These are phyloP conservation scores for Chrysomallon squamiferum DNA, from an alignment of 1,140 invertebrate genomes.

Conservation along the genomic window DNA sequence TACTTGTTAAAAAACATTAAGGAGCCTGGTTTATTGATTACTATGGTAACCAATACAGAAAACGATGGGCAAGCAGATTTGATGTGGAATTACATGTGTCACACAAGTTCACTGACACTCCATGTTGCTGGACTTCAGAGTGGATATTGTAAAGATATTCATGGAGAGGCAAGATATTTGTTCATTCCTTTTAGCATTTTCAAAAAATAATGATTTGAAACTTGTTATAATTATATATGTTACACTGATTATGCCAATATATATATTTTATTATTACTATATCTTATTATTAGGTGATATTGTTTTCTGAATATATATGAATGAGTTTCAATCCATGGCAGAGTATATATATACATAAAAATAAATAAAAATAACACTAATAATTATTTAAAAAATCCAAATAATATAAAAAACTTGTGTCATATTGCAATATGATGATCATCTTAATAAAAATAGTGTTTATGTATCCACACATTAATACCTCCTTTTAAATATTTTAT, in stretches of 20 bases:
- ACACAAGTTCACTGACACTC: constrained; percentile 22
- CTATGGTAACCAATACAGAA: constrained; percentile 20
- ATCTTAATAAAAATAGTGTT: too few relatives aligned
- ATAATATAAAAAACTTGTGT: too few relatives aligned
- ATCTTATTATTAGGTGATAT: background rate
- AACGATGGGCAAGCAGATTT: constrained; percentile 25
- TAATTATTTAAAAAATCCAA: too few relatives aligned
- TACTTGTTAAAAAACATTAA: background rate
- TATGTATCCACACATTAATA: too few relatives aligned
- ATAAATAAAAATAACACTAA: too few relatives aligned
- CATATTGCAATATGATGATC: too few relatives aligned
- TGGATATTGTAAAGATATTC: constrained; percentile 49
- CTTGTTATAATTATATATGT: background rate
- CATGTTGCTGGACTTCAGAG: constrained; percentile 30
- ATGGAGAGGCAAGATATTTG: constrained; percentile 41
- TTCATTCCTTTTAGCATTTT: background rate
- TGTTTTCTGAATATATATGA: background rate
- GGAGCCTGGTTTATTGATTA: constrained; percentile 17
- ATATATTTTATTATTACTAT: background rate
- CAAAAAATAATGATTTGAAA: background rate
- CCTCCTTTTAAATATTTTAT: too few relatives aligned
- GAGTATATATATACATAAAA: background rate
- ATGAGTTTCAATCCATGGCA: background rate
- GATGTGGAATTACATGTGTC: constrained; percentile 23
- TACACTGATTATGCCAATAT: background rate